Evolutionary conservation across 2,888 invertebrate species (phyloP).

Genomic region (Andrena fulva): DNA sequence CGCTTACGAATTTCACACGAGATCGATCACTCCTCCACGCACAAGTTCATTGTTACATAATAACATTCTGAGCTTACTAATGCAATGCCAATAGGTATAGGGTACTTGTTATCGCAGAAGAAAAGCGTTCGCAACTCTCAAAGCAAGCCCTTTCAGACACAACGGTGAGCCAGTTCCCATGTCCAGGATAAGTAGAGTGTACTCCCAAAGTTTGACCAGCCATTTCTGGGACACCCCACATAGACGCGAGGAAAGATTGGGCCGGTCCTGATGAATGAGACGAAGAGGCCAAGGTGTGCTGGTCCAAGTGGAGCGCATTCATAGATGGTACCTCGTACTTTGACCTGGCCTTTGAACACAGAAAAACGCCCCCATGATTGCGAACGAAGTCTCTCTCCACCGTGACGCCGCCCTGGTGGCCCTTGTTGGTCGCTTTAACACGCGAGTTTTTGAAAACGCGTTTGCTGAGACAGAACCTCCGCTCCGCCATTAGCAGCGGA

Average conservation of each 20-base stretch:
- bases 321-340: not conserved
- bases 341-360: conserved; percentile 3
- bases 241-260: not conserved
- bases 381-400: not conserved
- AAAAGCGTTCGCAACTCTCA: no score
- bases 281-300: not conserved
- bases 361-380: not conserved
- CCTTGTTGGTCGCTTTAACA: not conserved
- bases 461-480: not conserved
- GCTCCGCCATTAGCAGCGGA: no score
- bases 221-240: not conserved
- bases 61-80: no score
- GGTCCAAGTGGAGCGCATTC: not conserved
- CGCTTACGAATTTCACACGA: not conserved
- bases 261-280: conserved; percentile 30
- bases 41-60: no score
- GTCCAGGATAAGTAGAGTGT: not conserved
- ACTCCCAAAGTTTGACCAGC: not conserved
- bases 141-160: no score
- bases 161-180: not conserved
- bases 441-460: conserved; percentile 5
- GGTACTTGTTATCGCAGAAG: no score
- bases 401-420: not conserved
- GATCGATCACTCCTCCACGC: not conserved
- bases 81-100: no score